These are phyloP conservation scores for Epizoanthus scotinus DNA, from an alignment of 92 coral and sea anemone species.

Conservation along the genomic window DNA sequence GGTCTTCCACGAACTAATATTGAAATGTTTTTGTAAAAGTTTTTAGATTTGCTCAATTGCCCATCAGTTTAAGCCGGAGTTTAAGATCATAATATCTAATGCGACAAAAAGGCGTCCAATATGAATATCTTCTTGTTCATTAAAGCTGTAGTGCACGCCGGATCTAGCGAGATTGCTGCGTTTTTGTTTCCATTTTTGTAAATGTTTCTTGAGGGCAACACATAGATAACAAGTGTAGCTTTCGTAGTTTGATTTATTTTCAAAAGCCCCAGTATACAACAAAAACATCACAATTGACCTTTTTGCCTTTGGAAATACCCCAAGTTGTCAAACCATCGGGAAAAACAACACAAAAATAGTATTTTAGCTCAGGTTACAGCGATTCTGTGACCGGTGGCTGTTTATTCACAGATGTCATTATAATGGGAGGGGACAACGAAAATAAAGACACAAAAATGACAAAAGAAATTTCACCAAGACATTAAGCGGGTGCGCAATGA, in stretches of 20 bases:
- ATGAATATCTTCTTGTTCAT: conserved; percentile 20
- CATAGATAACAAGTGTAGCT: neutral
- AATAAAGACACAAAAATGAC: conserved; percentile 30
- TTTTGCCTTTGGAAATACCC: neutral
- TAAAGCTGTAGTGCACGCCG: conserved; percentile 26
- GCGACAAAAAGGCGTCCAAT: conserved; percentile 28
- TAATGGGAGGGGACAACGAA: conserved; percentile 41
- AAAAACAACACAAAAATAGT: conserved; percentile 32
- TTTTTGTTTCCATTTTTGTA: conserved; percentile 17
- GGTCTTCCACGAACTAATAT: neutral
- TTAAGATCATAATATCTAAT: neutral
- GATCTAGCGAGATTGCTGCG: conserved; percentile 11
- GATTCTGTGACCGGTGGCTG: conserved; percentile 29
- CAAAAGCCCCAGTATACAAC: neutral
- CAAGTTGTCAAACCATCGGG: conserved; percentile 27
- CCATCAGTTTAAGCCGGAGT: too few relatives aligned
- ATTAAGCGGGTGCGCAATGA: conserved; percentile 70
- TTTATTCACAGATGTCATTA: conserved; percentile 43
- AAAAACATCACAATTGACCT: neutral
- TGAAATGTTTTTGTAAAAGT: neutral
- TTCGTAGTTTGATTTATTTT: neutral
- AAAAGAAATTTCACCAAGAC: conserved; percentile 53
- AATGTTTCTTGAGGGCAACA: neutral
- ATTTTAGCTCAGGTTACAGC: conserved; percentile 34
- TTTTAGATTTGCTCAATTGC: neutral